Base-by-base conservation (phyloP, 2,797 vertebrate species). In the Typhlichthys eigenmanni region DNA sequence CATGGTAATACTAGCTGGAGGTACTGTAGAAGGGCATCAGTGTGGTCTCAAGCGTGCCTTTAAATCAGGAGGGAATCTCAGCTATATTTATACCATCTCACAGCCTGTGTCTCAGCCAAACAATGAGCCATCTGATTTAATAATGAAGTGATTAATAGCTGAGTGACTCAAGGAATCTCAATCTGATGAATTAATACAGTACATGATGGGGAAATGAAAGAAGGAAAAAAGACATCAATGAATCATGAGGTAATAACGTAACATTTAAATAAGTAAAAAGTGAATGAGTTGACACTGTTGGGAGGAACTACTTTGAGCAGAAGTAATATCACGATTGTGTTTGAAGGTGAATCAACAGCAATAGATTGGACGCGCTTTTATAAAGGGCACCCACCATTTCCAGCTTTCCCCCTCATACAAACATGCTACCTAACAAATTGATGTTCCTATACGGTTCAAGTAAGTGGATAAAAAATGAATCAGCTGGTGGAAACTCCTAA, bases 1-100 rank as follows among this genome's bases (percentile, higher is more conserved):
- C 85, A 85, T 85, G 85, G 85, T 83, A 78, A 87, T 84, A 81
- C 85, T 82, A 81, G 78, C 78, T 76, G 64, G 63, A 74, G 78
- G 76, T 84, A 76, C 82, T 65, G 24, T 29, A 29, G 24, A 29
- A 75, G 82, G 78, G 80, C 79, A 58, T 69, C 76, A 69, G 72
- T 79, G 69, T 72, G 78, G 83, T 84, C 81, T 80, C 83, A 75
- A 80, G 81, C 76, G 62, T 71, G 79, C 82, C 73, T 83, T 62
- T 77, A 69, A 69, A 78, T 68, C 78, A 70, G 74, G 72, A 81
- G 83, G 74, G 76, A 74, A 75, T 82, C 83, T 80, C 71, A n/a
- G 72, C 80, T 87, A 84, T 87, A 82, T 88, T 84, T 91, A 82
- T 61, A 70, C 73, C 70, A 67, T 81, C 71, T 77, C 76, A 69